Conservation (phyloP, 1,140 invertebrate genomes). For the Cydia strobilella region DNA sequence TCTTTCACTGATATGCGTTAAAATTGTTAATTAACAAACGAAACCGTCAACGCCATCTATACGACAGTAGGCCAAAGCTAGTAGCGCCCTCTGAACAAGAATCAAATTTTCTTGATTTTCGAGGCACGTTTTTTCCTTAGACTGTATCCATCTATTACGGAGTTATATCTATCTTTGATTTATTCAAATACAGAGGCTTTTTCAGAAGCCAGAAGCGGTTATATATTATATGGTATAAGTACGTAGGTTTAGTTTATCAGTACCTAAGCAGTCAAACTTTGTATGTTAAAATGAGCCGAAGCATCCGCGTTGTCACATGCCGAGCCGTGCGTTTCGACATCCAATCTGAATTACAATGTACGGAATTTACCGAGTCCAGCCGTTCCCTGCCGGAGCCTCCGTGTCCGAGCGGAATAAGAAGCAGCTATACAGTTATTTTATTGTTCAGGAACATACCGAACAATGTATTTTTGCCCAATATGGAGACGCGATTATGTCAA, state of each 20-base stretch:
- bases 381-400: conserved; percentile 55
- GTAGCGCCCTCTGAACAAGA: too few species aligned
- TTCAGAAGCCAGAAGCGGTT: too few species aligned
- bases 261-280: conserved; percentile 47
- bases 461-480: conserved; percentile 77
- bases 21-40: too few species aligned
- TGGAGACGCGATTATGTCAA: conserved; percentile 76
- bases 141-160: too few species aligned
- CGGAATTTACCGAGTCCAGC: conserved; percentile 72
- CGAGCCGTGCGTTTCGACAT: conserved; percentile 74
- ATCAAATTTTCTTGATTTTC: too few species aligned
- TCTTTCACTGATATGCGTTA: too few species aligned
- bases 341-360: conserved; percentile 79
- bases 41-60: too few species aligned
- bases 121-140: too few species aligned
- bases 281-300: conserved; percentile 47
- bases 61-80: too few species aligned
- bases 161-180: too few species aligned
- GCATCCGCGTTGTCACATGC: conserved; percentile 74
- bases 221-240: neutral
- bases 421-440: conserved; percentile 75
- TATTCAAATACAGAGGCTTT: too few species aligned
- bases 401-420: conserved; percentile 79
- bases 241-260: neutral
- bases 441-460: conserved; percentile 72